Base-by-base conservation (phyloP, 2,113 vertebrate genomes). In the Thryonomys swinderianus region DNA sequence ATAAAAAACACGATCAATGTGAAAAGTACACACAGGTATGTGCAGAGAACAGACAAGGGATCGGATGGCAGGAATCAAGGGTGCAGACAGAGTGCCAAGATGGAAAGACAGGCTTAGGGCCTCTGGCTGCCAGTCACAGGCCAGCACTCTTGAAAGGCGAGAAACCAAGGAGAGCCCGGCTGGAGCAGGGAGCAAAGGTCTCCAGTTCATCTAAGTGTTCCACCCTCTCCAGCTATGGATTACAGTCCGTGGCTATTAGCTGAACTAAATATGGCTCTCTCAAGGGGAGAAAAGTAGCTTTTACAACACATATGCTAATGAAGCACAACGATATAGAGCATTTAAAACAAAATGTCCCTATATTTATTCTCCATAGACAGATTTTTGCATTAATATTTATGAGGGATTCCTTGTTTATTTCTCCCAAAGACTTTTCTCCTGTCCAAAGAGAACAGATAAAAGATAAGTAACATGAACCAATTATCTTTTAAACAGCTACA, bases 301-400 rank as follows among this genome's bases (percentile, higher is more conserved):
- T 94, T 81, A 93, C 91, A 93, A 96, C 95, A 95, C 53, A 53
- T 61, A 95, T 95, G 96, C 91, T 97, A 95, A 96, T 95, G 95
- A 88, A 91, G 86, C 45, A 61, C 78, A 55, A 74, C 1, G 62
- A 67, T 95, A 79, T 0, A 42, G 88, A 96, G 88, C 92, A 45
- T 92, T 93, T 95, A 96, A 97, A 97, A 96, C 95, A 96, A 88
- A 96, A 93, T 87, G 97, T 94, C 96, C 96, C 94, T 88, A 69
- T 87, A 84, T 97, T 96, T 96, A 94, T 73, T 97, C 96, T 96
- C 96, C 91, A 93, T 5, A 95, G 97, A 96, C 95, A 95, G 96
- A 96, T 84, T 86, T 92, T 45, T 80, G 69, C 96, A 95, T 96
- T 95, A 97, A 97, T 96, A 96, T 95, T 95, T 79, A 97, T 97